These are phyloP conservation scores for Cynodonichthys magdalenae DNA, from an alignment of 2,797 vertebrate species.

Conservation along the genomic window DNA sequence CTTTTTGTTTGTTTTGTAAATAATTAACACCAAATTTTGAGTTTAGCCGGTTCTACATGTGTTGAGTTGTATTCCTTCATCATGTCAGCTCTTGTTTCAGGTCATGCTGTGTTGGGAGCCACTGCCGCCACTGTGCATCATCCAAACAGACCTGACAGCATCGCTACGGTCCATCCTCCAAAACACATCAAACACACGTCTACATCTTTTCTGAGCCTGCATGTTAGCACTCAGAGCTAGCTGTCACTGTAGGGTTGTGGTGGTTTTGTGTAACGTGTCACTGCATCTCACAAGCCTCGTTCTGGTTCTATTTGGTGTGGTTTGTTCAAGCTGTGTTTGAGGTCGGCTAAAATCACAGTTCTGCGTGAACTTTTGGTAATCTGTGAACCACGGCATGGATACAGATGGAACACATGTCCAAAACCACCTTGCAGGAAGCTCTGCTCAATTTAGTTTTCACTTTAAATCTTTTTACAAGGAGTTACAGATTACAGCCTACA, in stretches of 20 bases:
- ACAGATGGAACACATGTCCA: neutral
- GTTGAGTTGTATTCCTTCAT: conserved; percentile 19
- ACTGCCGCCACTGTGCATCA: conserved; percentile 62
- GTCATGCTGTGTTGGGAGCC: conserved; percentile 18
- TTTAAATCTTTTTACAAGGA: conserved; percentile 33
- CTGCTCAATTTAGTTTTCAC: conserved; percentile 16
- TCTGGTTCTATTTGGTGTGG: conserved; percentile 51
- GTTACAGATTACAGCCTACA: conserved; percentile 1
- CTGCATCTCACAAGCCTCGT: conserved; percentile 25
- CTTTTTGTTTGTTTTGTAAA: too few relatives aligned
- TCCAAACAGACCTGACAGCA: conserved; percentile 39
- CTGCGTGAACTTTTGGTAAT: conserved; percentile 34
- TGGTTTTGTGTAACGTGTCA: conserved; percentile 49
- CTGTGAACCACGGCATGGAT: neutral
- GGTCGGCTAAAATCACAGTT: conserved; percentile 47
- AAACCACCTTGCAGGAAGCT: conserved; percentile 23
- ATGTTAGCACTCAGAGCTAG: conserved; percentile 26
- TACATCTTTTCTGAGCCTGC: conserved; percentile 29
- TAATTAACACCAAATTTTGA: too few relatives aligned
- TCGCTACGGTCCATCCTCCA: conserved; percentile 57
- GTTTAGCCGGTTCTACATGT: conserved; percentile 21
- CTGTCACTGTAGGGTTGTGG: conserved; percentile 37
- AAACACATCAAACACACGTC: conserved; percentile 50
- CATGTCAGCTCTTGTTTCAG: conserved; percentile 41
- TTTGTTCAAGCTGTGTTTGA: conserved; percentile 52